A percentile compares a stretch with the other conserved stretches of the same genome.
Conservation (phyloP, 2,797 vertebrate species). For the Rhynchonycteris naso region DNA sequence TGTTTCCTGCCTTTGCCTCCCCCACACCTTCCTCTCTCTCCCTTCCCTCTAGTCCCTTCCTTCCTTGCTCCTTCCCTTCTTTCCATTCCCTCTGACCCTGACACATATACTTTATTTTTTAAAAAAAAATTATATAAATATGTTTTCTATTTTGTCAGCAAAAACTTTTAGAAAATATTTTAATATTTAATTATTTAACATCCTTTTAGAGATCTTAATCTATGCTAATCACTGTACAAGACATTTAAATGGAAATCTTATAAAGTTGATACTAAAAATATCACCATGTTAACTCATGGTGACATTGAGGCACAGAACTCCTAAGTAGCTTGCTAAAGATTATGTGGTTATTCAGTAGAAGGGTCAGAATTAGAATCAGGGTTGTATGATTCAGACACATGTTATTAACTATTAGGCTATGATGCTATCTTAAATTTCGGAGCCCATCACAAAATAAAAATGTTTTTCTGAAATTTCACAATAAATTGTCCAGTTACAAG, state of each 20-base stretch:
- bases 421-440: background rate
- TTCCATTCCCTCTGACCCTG: background rate
- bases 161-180: background rate
- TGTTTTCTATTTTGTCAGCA: background rate
- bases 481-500: background rate
- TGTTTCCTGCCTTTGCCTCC: background rate
- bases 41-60: background rate
- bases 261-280: background rate
- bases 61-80: background rate
- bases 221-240: background rate
- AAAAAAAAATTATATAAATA: background rate
- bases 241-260: background rate
- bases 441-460: background rate
- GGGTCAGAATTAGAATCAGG: background rate
- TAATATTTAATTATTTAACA: background rate
- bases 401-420: background rate
- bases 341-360: background rate
- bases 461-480: background rate
- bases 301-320: background rate
- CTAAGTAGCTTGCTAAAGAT: background rate
- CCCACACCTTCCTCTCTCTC: background rate
- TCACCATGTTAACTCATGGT: background rate
- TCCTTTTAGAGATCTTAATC: background rate
- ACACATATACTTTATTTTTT: background rate
- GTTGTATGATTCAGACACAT: background rate